Evolutionary conservation across 2,888 invertebrate genomes (phyloP), one percentile per base, ranked within the genome.

Genomic region (Pasiphila rectangulata): DNA sequence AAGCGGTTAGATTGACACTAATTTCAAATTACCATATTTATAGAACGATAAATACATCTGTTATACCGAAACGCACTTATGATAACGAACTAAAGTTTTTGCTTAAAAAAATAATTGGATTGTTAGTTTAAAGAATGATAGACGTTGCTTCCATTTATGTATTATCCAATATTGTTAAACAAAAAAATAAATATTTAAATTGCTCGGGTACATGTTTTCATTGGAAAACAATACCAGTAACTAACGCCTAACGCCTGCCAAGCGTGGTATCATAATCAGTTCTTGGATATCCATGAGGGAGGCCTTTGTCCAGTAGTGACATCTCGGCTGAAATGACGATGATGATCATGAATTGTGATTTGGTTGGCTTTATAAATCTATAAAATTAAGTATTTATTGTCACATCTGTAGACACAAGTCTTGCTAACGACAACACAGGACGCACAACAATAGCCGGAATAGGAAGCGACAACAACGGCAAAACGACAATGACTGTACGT

Each of bases 391-490:
- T 24, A 1, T 39, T 39, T 25, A 12, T 16, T 39, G 25, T 46
- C 21, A 16, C 21, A 30, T 21, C 16, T 64, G 69, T 69, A 23
- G 72, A 19, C 36, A 9, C 15, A 25, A 17, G 74, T 65, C 69
- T 70, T n/a, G n/a, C 66, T 64, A 73, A 72, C 72, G 69, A 75
- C 72, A 70, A 17, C 72, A 78, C 84, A 83, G 83, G 83, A 83
- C 82, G 83, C 78, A 71, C 75, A 79, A 86, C 86, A 86, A 85
- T 85, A 82, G 84, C 85, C 85, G 86, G 85, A 86, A 85, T 85
- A 83, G 86, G 85, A 85, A 85, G 83, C 79, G 78, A 71, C 75
- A 75, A 70, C 76, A 69, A 72, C 72, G 72, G 76, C 79, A 74
- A 79, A 79, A 79, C 17, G 72, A 75, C 75, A 74, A 29, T 66